Base-by-base conservation (phyloP, 2,113 vertebrate genomes). In the Pogonocichla stellata region DNA sequence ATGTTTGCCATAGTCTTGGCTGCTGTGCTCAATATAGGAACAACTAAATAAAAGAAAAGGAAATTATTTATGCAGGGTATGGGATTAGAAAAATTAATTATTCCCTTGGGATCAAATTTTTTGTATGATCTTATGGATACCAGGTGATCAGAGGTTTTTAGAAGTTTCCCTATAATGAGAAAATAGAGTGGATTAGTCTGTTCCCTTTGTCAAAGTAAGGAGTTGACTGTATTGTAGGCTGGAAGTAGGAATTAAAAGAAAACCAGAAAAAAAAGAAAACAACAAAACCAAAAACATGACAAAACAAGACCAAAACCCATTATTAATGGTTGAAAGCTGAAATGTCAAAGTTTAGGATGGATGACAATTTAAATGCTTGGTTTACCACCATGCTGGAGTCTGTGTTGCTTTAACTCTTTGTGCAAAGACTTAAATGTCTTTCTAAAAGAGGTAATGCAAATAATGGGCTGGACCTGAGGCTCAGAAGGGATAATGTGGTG, bases 331-430 rank as follows among this genome's bases (percentile, higher is more conserved):
- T 67, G 40, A 20, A 58, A 91, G 4, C 2, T 31, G n/a, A 74
- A 79, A 15, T 3, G 19, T 53, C 15, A 36, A 38, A 45, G 5
- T 71, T 67, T 45, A 67, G 34, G 4, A 31, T 28, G 6, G 15
- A 45, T 58, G 29, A 51, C 10, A 22, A 19, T 38, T 77, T 29
- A 86, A 64, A 60, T 60, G 5, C 34, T 58, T 77, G 18, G 0
- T 34, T 92, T 50, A 60, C 3, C n/a, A 65, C 5, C 0, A 0
- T 23, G 8, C 2, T 56, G 16, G 2, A 66, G 8, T 24, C 9
- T 29, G 2, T 15, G 17, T 28, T 54, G 4, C 8, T 66, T 61
- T 29, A 73, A 50, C 2, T 61, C 5, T 67, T 36, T 36, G 14
- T 54, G 10, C 3, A 12, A 43, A 34, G 14, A 31, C 2, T 60